A percentile compares a stretch with the other conserved stretches of the same genome.
phyloP scores from a whole-genome alignment of 2,888 invertebrate genomes.

The Spisula solida region DNA sequence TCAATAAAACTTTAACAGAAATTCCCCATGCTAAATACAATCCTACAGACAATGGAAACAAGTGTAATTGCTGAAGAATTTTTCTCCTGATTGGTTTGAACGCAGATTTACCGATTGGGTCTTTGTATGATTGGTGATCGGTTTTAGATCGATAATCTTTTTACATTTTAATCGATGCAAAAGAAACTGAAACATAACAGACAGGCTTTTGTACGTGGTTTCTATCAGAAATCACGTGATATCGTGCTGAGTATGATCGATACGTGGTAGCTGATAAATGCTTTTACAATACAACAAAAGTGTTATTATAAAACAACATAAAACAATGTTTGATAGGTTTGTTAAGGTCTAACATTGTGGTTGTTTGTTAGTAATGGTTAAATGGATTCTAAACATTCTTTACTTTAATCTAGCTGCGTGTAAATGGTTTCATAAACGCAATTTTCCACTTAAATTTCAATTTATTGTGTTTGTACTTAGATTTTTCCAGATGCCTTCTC shows the following conservation, averaged over 20 bases:
- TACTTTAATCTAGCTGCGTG: background rate
- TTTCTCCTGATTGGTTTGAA: background rate
- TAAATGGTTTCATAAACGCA: slow-evolving; percentile 39
- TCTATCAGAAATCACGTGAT: background rate
- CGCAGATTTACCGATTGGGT: background rate
- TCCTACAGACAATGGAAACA: background rate
- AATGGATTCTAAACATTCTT: slow-evolving; percentile 37
- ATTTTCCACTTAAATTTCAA: slow-evolving; percentile 33
- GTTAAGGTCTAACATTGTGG: background rate
- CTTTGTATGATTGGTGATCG: background rate
- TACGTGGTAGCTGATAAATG: background rate
- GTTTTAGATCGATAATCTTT: background rate
- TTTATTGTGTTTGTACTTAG: slow-evolving; percentile 16
- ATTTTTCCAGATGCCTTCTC: slow-evolving; percentile 6
- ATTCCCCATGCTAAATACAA: too few species aligned
- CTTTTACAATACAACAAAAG: background rate
- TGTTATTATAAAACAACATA: background rate
- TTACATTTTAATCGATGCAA: background rate
- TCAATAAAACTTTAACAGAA: background rate
- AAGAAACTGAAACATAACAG: background rate
- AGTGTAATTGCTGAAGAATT: background rate
- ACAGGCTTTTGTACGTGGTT: background rate
- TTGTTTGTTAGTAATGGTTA: slow-evolving; percentile 21
- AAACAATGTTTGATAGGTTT: background rate
- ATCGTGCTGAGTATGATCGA: background rate